Evolutionary conservation across 2,888 invertebrate species (phyloP).

Genomic region (Chironomus tentans): DNA sequence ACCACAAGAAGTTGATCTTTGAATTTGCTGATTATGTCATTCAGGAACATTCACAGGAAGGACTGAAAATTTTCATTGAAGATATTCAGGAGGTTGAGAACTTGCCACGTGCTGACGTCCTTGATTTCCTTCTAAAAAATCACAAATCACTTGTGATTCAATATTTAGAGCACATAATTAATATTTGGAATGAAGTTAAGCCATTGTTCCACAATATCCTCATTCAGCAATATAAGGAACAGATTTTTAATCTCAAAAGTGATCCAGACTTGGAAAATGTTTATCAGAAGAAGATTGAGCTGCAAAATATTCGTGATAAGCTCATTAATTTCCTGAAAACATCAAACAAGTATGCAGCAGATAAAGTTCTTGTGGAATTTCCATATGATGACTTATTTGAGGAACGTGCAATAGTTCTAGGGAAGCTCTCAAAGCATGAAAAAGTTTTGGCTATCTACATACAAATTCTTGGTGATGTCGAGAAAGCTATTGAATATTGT

Average conservation of each 20-base stretch:
- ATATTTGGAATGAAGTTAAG: conserved; percentile 75
- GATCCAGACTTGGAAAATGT: conserved; percentile 37
- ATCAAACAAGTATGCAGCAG: conserved; percentile 74
- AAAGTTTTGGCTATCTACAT: conserved; percentile 89
- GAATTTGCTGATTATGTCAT: conserved; percentile 93
- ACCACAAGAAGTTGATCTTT: conserved; percentile 79
- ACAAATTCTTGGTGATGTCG: conserved; percentile 73
- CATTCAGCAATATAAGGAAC: conserved; percentile 80
- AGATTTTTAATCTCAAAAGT: conserved; percentile 45
- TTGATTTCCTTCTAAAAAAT: conserved; percentile 78
- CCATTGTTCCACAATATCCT: conserved; percentile 84
- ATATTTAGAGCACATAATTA: conserved; percentile 88
- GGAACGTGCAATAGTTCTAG: conserved; percentile 89
- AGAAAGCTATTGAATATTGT: conserved; percentile 79
- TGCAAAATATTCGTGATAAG: conserved; percentile 45
- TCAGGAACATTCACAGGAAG: conserved; percentile 75
- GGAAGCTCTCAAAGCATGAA: conserved; percentile 82
- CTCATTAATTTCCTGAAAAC: conserved; percentile 71
- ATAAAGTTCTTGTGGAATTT: conserved; percentile 76
- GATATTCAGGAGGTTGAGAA: conserved; percentile 80
- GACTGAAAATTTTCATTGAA: conserved; percentile 80
- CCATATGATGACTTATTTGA: conserved; percentile 78
- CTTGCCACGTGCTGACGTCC: conserved; percentile 76
- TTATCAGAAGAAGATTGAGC: conserved; percentile 29
- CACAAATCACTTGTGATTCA: conserved; percentile 77